These are phyloP conservation scores for Ammospiza nelsoni DNA, from an alignment of 2,113 vertebrate species.

Conservation along the genomic window DNA sequence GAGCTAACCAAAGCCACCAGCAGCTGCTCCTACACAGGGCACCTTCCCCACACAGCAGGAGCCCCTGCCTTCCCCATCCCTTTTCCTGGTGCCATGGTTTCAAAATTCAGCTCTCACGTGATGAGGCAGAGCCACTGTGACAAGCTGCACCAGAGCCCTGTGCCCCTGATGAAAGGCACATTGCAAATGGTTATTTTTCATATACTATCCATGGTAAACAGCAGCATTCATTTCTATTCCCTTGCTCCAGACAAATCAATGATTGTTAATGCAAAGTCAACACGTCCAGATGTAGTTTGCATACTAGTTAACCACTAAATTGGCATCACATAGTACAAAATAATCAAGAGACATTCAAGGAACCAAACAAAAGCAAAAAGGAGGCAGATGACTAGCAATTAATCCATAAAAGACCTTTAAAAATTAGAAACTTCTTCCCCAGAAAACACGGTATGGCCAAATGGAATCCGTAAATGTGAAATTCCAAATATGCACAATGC, in stretches of 20 bases:
- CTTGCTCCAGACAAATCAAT: conserved; percentile 60
- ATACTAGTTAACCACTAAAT: conserved; percentile 67
- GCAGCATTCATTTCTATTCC: conserved; percentile 58
- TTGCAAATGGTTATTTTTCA: conserved; percentile 44
- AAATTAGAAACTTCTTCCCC: conserved; percentile 32
- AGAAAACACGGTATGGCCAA: not conserved
- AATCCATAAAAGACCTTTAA: conserved; percentile 54
- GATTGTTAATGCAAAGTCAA: conserved; percentile 68
- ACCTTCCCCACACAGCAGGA: not conserved
- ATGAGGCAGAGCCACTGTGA: not conserved
- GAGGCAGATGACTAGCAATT: conserved; percentile 62
- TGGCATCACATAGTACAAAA: conserved; percentile 58
- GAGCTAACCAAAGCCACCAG: not conserved
- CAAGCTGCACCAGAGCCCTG: not conserved
- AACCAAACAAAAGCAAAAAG: conserved; percentile 58
- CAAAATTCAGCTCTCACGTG: not conserved
- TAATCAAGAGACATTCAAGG: conserved; percentile 64
- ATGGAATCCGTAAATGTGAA: not conserved
- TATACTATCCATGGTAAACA: conserved; percentile 21
- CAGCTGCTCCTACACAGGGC: not conserved
- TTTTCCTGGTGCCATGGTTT: not conserved
- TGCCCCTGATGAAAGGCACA: not conserved
- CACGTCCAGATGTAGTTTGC: conserved; percentile 66
- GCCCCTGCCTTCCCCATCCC: not conserved
- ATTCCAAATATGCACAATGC: not conserved